A percentile compares a stretch with the other conserved stretches of the same genome.
These are phyloP conservation scores for Craterocephalus amniculus DNA, from an alignment of 2,797 vertebrate genomes.

Conservation along the genomic window DNA sequence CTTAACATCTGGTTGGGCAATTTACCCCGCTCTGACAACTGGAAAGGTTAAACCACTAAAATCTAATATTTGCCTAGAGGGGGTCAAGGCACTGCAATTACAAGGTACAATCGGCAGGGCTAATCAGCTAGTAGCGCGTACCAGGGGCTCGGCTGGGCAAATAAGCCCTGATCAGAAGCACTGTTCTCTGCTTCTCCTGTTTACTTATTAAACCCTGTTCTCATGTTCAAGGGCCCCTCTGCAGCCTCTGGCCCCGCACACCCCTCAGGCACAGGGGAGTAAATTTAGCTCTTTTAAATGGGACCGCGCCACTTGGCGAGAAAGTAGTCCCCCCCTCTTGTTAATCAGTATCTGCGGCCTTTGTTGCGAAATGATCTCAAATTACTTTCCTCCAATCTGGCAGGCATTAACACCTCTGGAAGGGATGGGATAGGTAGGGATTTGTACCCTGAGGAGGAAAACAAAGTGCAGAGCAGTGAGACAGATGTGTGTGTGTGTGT, in stretches of 20 bases:
- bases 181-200: conserved; percentile 76
- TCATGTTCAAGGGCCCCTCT: conserved; percentile 78
- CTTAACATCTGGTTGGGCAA: conserved; percentile 83
- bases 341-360: conserved; percentile 84
- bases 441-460: conserved; percentile 52
- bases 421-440: conserved; percentile 53
- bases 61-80: conserved; percentile 87
- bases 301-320: conserved; percentile 58
- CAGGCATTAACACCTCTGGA: conserved; percentile 82
- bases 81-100: conserved; percentile 86
- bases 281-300: conserved; percentile 77
- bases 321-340: conserved; percentile 61
- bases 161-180: conserved; percentile 80
- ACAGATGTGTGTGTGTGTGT: conserved; percentile 34
- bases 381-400: conserved; percentile 79
- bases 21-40: conserved; percentile 78
- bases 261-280: conserved; percentile 66
- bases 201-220: conserved; percentile 86
- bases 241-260: conserved; percentile 57
- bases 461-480: conserved; percentile 33
- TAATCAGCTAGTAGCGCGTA: conserved; percentile 84
- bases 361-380: conserved; percentile 81
- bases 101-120: conserved; percentile 84
- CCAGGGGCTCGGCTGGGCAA: conserved; percentile 67
- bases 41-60: conserved; percentile 88